These are phyloP conservation scores for Rynchops niger DNA, from an alignment of 2,113 vertebrate genomes.

Conservation along the genomic window DNA sequence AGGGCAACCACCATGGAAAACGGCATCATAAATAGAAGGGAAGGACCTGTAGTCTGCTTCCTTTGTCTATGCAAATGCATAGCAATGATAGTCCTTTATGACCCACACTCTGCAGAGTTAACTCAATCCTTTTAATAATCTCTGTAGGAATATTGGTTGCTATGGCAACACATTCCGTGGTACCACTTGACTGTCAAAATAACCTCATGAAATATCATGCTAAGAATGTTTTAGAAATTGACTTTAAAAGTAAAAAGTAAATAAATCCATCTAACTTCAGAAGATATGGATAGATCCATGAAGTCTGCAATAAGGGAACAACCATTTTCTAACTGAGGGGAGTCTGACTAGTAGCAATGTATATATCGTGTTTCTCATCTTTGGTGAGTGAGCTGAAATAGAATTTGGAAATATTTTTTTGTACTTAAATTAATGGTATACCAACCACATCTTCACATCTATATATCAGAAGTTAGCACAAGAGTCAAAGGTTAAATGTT, in stretches of 20 bases:
- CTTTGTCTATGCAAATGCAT: neutral
- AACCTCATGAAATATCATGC: slow-evolving; percentile 27
- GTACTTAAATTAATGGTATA: neutral
- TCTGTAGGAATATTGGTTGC: slow-evolving; percentile 35
- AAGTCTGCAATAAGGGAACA: neutral
- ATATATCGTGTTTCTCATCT: neutral
- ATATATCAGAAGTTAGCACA: neutral
- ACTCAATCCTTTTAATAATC: slow-evolving; percentile 30
- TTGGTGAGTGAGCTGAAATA: neutral
- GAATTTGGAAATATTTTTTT: neutral
- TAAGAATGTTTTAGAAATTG: slow-evolving; percentile 15
- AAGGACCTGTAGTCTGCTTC: neutral
- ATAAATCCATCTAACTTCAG: neutral
- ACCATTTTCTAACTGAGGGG: neutral
- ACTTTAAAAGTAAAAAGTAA: slow-evolving; percentile 22
- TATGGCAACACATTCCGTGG: slow-evolving; percentile 21
- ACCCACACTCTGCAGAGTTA: slow-evolving; percentile 1
- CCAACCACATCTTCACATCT: too few species aligned
- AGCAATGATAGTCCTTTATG: neutral
- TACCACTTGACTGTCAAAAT: slow-evolving; percentile 46
- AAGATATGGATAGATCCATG: neutral
- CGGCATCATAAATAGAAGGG: neutral
- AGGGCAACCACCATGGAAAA: neutral
- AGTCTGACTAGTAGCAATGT: neutral
- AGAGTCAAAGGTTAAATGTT: neutral